Percentiles rank a stretch among this genome's conserved stretches.
phyloP scores from a whole-genome alignment of 1,140 invertebrate genomes.

The Ips nitidus region DNA sequence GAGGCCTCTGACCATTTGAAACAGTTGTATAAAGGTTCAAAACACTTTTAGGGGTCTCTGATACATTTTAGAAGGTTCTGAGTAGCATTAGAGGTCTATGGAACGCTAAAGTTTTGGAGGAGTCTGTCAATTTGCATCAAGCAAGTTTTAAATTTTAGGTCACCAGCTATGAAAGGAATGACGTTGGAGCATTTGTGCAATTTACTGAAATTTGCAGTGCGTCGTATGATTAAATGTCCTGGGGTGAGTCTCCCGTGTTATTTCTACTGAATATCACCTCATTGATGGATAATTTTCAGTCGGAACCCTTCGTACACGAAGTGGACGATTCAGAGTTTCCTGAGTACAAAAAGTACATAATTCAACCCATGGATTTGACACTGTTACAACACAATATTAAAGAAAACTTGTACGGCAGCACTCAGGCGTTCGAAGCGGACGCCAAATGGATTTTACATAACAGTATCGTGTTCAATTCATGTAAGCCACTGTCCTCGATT shows the following conservation, averaged over 20 bases:
- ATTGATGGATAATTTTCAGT: constrained; percentile 50
- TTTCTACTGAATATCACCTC: not conserved
- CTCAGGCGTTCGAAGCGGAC: constrained; percentile 85
- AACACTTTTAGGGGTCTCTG: no score
- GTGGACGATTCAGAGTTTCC: constrained; percentile 70
- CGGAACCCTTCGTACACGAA: constrained; percentile 72
- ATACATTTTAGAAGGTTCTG: no score
- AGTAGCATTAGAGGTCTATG: no score
- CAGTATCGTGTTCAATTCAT: constrained; percentile 84
- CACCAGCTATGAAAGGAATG: constrained; percentile 71
- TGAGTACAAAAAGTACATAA: constrained; percentile 77
- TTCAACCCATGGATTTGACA: constrained; percentile 82
- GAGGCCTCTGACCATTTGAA: no score
- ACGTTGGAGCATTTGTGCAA: constrained; percentile 71
- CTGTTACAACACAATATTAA: constrained; percentile 77
- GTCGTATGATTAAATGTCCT: constrained; percentile 69
- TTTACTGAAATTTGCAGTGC: constrained; percentile 72
- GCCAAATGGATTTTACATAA: constrained; percentile 93
- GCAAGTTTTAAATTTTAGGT: constrained; percentile 52
- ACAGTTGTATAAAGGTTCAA: no score
- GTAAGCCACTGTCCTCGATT: constrained; percentile 57
- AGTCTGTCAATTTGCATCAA: not conserved
- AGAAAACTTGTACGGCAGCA: constrained; percentile 80
- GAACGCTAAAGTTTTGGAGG: not conserved
- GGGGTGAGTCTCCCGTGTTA: constrained; percentile 62